Evolutionary conservation across 2,113 vertebrate species (phyloP), one percentile per base, ranked within the genome.

Genomic region (Pluvianellus socialis): DNA sequence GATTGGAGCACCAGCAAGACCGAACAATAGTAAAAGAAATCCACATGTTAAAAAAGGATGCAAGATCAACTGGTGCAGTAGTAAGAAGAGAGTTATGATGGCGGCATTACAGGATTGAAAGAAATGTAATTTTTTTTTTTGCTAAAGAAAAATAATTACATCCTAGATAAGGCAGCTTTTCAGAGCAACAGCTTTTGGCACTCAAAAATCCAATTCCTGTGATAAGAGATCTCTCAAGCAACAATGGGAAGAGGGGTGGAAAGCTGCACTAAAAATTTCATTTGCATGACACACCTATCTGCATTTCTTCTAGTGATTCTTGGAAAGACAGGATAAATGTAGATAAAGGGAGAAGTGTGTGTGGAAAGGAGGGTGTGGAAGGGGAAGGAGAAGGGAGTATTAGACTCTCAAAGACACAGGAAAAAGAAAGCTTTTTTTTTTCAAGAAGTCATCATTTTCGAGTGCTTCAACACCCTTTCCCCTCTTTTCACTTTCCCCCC

Each of bases 211-310:
- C 17, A 65, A 89, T 40, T 47, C 30, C 32, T 68, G 7, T 55
- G 66, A 62, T 67, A 86, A 95, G 30, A 84, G 13, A 71, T 82
- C 62, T 88, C 66, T 79, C 62, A 12, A 86, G 33, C 49, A 86
- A 86, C 32, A 93, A 61, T 73, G 45, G 40, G 59, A 92, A 75
- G 20, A 18, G 19, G 58, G 73, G 45, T 79, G 71, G 62, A 93
- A 91, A 90, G 53, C 38, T 42, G 40, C 38, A 12, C 38, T 70
- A 79, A 91, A 94, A 90, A 42, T 32, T 87, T 90, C 8, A 91
- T 95, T 94, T 96, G 84, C 77, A 87, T 95, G 84, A 89, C 86
- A 96, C 87, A 91, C 80, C 91, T 95, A 92, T 61, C 62, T 65
- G 35, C n/a, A 73, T 74, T 96, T 94, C 80, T 94, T 88, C 86